Percentiles rank a stretch among this genome's conserved stretches.
These are phyloP conservation scores for Tupaia chinensis DNA, from an alignment of 2,113 vertebrate genomes.

Conservation along the genomic window DNA sequence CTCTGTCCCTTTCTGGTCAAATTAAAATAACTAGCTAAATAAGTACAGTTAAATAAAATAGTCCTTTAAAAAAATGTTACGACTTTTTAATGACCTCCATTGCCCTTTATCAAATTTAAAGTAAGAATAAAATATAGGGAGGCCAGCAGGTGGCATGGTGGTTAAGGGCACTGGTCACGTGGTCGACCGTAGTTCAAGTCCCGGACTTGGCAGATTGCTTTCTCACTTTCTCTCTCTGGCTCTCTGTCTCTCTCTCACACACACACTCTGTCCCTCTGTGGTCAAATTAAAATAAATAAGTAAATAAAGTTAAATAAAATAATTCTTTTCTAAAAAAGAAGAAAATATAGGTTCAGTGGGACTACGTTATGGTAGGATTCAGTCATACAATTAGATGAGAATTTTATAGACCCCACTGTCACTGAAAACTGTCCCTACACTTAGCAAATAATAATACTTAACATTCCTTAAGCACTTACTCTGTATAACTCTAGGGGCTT, in stretches of 20 bases:
- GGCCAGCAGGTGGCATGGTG: too few species aligned
- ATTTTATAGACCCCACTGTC: not conserved
- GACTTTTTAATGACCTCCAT: slow-evolving; percentile 12
- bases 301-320: too few species aligned
- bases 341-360: not conserved
- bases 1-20: too few species aligned
- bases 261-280: too few species aligned
- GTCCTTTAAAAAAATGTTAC: not conserved
- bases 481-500: not conserved
- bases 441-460: slow-evolving; percentile 11
- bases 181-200: too few species aligned
- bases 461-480: slow-evolving; percentile 1
- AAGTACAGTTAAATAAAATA: too few species aligned
- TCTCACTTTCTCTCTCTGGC: too few species aligned
- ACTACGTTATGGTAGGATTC: not conserved
- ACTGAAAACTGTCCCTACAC: not conserved
- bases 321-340: not conserved
- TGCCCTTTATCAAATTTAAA: slow-evolving; percentile 42
- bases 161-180: too few species aligned
- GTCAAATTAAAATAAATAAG: too few species aligned
- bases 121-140: slow-evolving; percentile 24
- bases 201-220: too few species aligned
- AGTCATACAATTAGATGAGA: not conserved
- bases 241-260: too few species aligned
- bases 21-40: too few species aligned